These are phyloP conservation scores for Xylocampa areola DNA, from an alignment of 2,888 invertebrate species.

Conservation along the genomic window DNA sequence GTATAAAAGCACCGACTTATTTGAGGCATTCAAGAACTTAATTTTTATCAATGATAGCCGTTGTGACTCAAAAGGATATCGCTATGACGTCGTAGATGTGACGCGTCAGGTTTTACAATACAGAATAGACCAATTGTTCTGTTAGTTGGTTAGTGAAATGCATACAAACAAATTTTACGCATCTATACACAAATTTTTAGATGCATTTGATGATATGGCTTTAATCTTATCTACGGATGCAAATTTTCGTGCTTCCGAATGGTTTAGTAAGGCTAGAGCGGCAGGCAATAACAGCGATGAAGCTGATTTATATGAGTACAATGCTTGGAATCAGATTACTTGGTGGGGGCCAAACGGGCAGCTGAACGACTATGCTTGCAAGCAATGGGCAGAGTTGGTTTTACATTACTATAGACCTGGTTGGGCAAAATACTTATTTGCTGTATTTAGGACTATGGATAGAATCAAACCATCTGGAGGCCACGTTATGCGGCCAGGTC, in stretches of 20 bases:
- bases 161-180: conserved; percentile 70
- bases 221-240: conserved; percentile 66
- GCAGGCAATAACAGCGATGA: conserved; percentile 59
- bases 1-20: conserved; percentile 91
- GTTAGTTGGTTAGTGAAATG: conserved; percentile 81
- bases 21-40: conserved; percentile 87
- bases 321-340: conserved; percentile 97
- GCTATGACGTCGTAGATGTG: conserved; percentile 96
- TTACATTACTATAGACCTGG: conserved; percentile 93
- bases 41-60: conserved; percentile 64
- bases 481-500: no score
- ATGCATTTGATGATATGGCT: conserved; percentile 75
- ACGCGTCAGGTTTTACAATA: conserved; percentile 95
- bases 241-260: conserved; percentile 67
- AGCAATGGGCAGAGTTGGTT: conserved; percentile 95
- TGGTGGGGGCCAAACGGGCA: conserved; percentile 97
- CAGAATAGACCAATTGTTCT: conserved; percentile 90
- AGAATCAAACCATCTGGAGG: background rate
- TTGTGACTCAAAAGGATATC: conserved; percentile 83
- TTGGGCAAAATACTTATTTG: conserved; percentile 93
- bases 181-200: conserved; percentile 71
- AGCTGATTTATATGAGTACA: conserved; percentile 79
- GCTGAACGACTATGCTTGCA: conserved; percentile 97
- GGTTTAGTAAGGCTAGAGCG: conserved; percentile 66
- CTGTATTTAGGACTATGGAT: conserved; percentile 88